Conservation (phyloP, 2,113 vertebrate species). For the Crypturellus undulatus region DNA sequence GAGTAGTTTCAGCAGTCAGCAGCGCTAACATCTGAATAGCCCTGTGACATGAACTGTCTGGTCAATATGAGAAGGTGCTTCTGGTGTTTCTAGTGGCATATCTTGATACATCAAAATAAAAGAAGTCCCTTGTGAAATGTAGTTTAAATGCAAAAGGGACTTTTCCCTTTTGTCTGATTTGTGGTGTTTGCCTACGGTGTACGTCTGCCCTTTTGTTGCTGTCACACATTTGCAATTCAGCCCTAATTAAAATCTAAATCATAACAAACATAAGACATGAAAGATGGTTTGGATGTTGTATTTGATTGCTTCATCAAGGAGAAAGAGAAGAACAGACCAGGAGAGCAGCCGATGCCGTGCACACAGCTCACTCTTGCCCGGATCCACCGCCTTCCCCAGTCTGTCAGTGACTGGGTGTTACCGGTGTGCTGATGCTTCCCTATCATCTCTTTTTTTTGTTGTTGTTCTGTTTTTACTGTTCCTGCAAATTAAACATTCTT, state of each 20-base stretch:
- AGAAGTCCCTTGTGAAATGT: not conserved
- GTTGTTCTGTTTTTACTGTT: not conserved
- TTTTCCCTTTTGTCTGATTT: constrained; percentile 13
- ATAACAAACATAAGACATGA: not conserved
- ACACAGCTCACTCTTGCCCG: not conserved
- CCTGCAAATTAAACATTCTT: not conserved
- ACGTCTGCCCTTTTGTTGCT: not conserved
- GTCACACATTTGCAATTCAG: not conserved
- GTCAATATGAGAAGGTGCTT: not conserved
- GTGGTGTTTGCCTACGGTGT: not conserved
- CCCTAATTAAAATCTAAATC: not conserved
- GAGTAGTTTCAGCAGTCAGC: not conserved
- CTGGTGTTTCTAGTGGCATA: not conserved
- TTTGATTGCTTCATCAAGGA: constrained; percentile 16
- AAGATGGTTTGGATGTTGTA: not conserved
- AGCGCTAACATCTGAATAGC: not conserved
- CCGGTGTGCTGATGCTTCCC: rapidly evolving
- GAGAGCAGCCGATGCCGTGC: not conserved
- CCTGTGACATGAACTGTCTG: not conserved
- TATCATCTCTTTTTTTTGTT: not conserved
- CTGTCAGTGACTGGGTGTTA: not conserved
- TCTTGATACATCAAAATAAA: not conserved
- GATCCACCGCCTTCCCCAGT: not conserved
- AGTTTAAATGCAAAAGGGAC: not conserved
- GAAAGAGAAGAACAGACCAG: not conserved